Conservation (phyloP, 2,797 vertebrate genomes). For the Steatocranus sp. region DNA sequence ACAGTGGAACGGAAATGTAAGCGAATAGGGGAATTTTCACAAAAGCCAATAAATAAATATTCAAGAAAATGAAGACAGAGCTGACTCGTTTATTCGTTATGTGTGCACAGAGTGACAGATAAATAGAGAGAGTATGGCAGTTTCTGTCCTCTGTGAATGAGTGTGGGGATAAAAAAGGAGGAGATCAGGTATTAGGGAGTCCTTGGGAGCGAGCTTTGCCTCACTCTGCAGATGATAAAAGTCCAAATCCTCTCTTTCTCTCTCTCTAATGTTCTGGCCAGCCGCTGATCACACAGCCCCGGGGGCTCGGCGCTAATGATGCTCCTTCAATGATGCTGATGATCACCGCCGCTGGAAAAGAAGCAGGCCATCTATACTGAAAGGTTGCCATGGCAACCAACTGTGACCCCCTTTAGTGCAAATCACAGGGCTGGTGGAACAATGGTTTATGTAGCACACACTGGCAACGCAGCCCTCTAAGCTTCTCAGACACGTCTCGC, state of each 20-base stretch:
- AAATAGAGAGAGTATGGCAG: background rate
- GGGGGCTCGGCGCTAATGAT: conserved; percentile 46
- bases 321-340: conserved; percentile 48
- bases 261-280: conserved; percentile 17
- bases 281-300: conserved; percentile 35
- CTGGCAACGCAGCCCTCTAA: background rate
- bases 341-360: conserved; percentile 50
- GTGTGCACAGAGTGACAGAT: background rate
- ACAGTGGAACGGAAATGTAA: background rate
- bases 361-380: conserved; percentile 51
- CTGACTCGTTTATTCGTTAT: background rate
- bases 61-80: background rate
- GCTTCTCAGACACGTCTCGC: background rate
- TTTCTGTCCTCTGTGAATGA: background rate
- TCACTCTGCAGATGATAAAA: conserved; percentile 6
- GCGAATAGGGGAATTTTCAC: background rate
- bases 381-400: conserved; percentile 65
- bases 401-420: conserved; percentile 41
- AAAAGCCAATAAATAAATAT: background rate
- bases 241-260: background rate
- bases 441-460: conserved; percentile 38
- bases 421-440: conserved; percentile 48
- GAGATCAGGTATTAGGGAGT: background rate
- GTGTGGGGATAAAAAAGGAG: background rate
- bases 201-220: background rate